These are phyloP conservation scores for Tachina lurida DNA, from an alignment of 2,888 invertebrate genomes.

Conservation along the genomic window DNA sequence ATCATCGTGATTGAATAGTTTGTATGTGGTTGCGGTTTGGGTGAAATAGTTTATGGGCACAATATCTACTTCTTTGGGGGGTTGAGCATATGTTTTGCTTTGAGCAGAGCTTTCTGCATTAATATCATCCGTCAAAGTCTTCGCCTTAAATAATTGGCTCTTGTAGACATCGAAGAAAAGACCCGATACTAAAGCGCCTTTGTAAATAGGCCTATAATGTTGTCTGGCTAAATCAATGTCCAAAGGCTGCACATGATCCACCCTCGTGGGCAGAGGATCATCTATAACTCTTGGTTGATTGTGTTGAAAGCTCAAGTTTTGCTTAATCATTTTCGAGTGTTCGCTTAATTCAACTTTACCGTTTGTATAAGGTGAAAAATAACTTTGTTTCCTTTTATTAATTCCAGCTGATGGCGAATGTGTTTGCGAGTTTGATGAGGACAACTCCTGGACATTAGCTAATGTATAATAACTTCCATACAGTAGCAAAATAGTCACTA, in stretches of 20 bases:
- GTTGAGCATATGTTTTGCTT: background rate
- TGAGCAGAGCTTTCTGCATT: conserved; percentile 7
- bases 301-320: conserved; percentile 11
- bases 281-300: conserved; percentile 51
- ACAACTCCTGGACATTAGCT: conserved; percentile 16
- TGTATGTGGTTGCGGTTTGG: background rate
- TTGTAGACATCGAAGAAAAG: conserved; percentile 6
- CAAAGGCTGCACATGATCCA: conserved; percentile 26
- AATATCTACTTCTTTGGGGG: background rate
- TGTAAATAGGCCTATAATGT: conserved; percentile 30
- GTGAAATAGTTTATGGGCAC: conserved; percentile 37
- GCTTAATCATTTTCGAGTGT: background rate
- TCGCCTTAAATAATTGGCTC: background rate
- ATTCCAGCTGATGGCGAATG: background rate
- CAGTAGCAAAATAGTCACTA: conserved; percentile 25
- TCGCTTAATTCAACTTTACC: background rate
- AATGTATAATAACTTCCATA: background rate
- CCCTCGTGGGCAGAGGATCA: conserved; percentile 58
- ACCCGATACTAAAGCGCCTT: conserved; percentile 2
- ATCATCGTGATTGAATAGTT: conserved; percentile 56
- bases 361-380: background rate
- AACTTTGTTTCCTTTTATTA: background rate
- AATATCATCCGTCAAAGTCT: background rate
- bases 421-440: background rate
- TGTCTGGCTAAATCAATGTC: conserved; percentile 22